Percentiles rank a stretch among this genome's conserved stretches.
Evolutionary conservation across 2,888 invertebrate species (phyloP).

Genomic region (Stegana nigrithorax): DNA sequence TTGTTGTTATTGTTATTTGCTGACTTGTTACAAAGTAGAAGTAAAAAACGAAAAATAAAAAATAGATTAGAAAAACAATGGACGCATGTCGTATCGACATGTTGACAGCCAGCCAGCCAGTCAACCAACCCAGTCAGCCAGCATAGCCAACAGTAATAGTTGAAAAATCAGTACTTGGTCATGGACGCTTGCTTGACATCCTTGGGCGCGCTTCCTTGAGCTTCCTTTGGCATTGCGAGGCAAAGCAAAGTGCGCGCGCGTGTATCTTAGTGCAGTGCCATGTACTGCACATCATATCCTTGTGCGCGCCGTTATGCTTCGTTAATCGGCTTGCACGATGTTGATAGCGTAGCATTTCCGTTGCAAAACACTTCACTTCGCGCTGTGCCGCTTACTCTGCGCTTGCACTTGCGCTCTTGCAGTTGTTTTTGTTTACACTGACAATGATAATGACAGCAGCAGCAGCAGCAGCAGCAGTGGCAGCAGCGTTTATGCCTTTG

Average conservation of each 20-base stretch:
- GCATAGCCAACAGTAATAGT: conserved; percentile 3
- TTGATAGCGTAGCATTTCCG: conserved; percentile 57
- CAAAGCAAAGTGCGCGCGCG: too few relatives aligned
- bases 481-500: conserved; percentile 24
- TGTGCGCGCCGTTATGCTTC: neutral
- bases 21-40: too few relatives aligned
- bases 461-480: too few relatives aligned
- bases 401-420: conserved; percentile 22
- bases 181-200: conserved; percentile 54
- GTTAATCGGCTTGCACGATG: conserved; percentile 40
- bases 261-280: neutral
- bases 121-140: neutral
- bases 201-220: conserved; percentile 58
- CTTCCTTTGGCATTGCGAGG: conserved; percentile 55
- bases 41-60: too few relatives aligned
- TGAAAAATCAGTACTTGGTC: conserved; percentile 59
- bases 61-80: too few relatives aligned
- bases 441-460: too few relatives aligned
- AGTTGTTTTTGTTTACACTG: conserved; percentile 36
- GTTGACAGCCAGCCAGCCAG: neutral
- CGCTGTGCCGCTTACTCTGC: conserved; percentile 40
- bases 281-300: too few relatives aligned
- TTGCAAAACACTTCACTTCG: conserved; percentile 56
- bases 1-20: conserved; percentile 17
- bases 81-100: neutral